Percentiles rank a stretch among this genome's conserved stretches.
These are phyloP conservation scores for Troides helena DNA, from an alignment of 2,888 invertebrate species.

Conservation along the genomic window DNA sequence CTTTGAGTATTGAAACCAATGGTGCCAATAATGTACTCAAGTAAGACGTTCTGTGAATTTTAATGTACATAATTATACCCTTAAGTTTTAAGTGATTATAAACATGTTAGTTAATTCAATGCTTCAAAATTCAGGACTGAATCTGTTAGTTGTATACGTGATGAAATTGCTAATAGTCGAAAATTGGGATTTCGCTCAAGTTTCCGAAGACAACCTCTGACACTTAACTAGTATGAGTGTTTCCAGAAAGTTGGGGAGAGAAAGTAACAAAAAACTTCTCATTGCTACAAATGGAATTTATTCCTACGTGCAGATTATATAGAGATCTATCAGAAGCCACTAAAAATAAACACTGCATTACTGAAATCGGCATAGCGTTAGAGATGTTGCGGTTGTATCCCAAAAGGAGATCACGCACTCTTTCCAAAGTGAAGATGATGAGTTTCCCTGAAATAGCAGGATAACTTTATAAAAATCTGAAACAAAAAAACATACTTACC, in stretches of 20 bases:
- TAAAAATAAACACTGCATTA: neutral
- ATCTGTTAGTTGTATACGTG: constrained; percentile 27
- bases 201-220: constrained; percentile 14
- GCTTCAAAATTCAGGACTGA: constrained; percentile 12
- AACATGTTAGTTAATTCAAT: constrained; percentile 19
- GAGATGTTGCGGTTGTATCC: too few species aligned
- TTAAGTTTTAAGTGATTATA: constrained; percentile 8
- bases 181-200: constrained; percentile 21
- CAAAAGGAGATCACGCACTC: too few species aligned
- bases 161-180: constrained; percentile 16
- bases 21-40: constrained; percentile 15
- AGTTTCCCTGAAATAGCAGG: too few species aligned
- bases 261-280: constrained; percentile 11
- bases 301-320: neutral
- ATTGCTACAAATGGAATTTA: constrained; percentile 3
- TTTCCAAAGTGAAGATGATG: too few species aligned
- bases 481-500: too few species aligned
- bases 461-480: too few species aligned
- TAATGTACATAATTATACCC: constrained; percentile 10
- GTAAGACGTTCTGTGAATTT: constrained; percentile 13
- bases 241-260: constrained; percentile 14
- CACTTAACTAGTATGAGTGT: constrained; percentile 24
- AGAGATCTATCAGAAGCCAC: neutral
- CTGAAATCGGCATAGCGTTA: too few species aligned
- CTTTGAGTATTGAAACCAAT: constrained; percentile 3